Evolutionary conservation across 1,140 invertebrate genomes (phyloP).

Genomic region (Caenorhabditis latens): DNA sequence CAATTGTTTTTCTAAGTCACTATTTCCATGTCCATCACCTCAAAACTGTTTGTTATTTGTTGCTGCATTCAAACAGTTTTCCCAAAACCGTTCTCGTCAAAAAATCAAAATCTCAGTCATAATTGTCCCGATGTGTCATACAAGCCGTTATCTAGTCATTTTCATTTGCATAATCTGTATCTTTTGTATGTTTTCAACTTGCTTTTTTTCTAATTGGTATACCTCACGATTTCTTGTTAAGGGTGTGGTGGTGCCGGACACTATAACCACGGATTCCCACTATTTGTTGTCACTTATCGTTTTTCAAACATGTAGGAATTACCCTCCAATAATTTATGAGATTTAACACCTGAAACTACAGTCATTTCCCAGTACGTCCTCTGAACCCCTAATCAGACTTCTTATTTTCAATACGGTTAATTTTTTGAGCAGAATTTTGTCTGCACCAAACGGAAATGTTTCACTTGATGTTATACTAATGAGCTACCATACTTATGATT

Average conservation of each 20-base stretch:
- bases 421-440: slow-evolving; percentile 26
- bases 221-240: slow-evolving; percentile 31
- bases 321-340: too few relatives aligned
- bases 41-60: background rate
- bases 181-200: background rate
- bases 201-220: background rate
- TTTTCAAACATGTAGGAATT: slow-evolving; percentile 11
- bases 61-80: background rate
- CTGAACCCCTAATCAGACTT: background rate
- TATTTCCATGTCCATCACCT: background rate
- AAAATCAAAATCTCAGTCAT: slow-evolving; percentile 31
- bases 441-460: background rate
- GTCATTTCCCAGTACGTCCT: too few relatives aligned
- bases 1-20: slow-evolving; percentile 33
- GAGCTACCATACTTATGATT: slow-evolving; percentile 36
- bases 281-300: slow-evolving; percentile 38
- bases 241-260: slow-evolving; percentile 51
- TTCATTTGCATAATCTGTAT: background rate
- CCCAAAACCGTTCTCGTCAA: background rate
- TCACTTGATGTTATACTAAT: slow-evolving; percentile 13
- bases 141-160: slow-evolving; percentile 8
- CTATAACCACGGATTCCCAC: slow-evolving; percentile 39
- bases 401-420: background rate
- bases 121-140: slow-evolving; percentile 39
- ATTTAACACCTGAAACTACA: too few relatives aligned